These are phyloP conservation scores for Micoletzkya japonica DNA, from an alignment of 2,888 invertebrate species.

Conservation along the genomic window DNA sequence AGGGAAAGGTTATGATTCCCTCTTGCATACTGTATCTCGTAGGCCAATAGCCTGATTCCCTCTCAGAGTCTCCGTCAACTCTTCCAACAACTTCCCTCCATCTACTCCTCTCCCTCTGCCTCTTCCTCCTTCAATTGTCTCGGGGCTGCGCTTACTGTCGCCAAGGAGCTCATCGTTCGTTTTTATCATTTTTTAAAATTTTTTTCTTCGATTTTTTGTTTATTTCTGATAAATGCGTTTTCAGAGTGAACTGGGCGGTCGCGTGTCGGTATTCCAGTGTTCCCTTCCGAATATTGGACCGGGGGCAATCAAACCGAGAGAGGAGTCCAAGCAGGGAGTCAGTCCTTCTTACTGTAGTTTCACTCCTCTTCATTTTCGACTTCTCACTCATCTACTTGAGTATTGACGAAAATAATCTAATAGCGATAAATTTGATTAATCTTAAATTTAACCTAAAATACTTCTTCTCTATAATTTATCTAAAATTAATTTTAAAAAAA, in stretches of 20 bases:
- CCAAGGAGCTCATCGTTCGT: slow-evolving; percentile 83
- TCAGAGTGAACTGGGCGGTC: slow-evolving; percentile 85
- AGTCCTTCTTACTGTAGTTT: no score
- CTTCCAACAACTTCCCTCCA: slow-evolving; percentile 70
- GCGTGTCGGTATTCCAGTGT: slow-evolving; percentile 90
- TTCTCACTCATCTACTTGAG: no score
- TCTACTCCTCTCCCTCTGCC: slow-evolving; percentile 70
- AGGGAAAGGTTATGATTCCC: no score
- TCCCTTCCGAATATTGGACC: slow-evolving; percentile 78
- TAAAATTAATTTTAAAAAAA: no score
- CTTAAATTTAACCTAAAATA: no score
- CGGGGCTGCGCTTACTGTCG: slow-evolving; percentile 89
- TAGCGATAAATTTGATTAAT: no score
- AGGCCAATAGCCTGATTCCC: no score
- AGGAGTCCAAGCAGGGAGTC: slow-evolving; percentile 83
- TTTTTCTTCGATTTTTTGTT: not conserved
- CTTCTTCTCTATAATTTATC: no score
- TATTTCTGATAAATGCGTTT: slow-evolving; percentile 21
- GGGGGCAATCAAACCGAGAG: slow-evolving; percentile 81
- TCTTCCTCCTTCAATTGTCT: slow-evolving; percentile 79
- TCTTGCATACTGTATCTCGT: no score
- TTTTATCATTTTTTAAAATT: slow-evolving; percentile 7
- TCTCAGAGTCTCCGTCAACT: slow-evolving; percentile 50
- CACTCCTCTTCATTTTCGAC: no score
- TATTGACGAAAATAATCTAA: no score